Conservation (phyloP, 2,888 invertebrate species). For the Neoitamus cyanurus region DNA sequence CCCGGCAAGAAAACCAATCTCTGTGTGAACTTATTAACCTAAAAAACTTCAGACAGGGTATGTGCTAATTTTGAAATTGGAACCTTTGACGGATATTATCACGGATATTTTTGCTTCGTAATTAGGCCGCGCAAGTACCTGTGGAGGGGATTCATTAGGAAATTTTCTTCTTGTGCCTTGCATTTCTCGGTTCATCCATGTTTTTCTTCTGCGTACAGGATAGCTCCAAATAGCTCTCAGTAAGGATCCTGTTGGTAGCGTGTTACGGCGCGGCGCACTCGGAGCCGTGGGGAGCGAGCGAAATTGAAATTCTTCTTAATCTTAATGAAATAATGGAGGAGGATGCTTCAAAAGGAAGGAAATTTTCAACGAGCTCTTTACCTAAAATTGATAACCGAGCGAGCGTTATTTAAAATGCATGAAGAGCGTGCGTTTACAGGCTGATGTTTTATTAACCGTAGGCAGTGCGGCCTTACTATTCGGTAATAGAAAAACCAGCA, state of each 20-base stretch:
- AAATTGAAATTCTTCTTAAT: conserved; percentile 41
- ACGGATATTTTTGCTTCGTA: not conserved
- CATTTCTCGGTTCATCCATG: not conserved
- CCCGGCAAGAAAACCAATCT: not conserved
- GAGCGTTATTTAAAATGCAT: conserved; percentile 48
- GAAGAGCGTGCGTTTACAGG: conserved; percentile 38
- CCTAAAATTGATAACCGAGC: conserved; percentile 43
- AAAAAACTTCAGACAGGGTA: not conserved
- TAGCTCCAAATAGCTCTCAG: not conserved
- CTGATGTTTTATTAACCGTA: conserved; percentile 35
- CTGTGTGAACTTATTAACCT: not conserved
- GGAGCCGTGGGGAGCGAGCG: not conserved
- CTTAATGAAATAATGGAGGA: conserved; percentile 41
- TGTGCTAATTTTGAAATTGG: conserved; percentile 4
- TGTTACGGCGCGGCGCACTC: not conserved
- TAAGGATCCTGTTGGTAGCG: not conserved
- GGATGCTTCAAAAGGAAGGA: conserved; percentile 29
- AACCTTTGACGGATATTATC: conserved; percentile 3
- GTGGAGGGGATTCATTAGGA: conserved; percentile 8
- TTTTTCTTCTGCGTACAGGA: not conserved
- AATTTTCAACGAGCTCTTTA: conserved; percentile 40
- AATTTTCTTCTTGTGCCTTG: not conserved
- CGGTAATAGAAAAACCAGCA: conserved; percentile 15
- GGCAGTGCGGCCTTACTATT: not conserved
- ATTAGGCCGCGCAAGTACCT: not conserved